phyloP scores from a whole-genome alignment of 64 coral and sea anemone genomes.

The Platygyra sinensis region DNA sequence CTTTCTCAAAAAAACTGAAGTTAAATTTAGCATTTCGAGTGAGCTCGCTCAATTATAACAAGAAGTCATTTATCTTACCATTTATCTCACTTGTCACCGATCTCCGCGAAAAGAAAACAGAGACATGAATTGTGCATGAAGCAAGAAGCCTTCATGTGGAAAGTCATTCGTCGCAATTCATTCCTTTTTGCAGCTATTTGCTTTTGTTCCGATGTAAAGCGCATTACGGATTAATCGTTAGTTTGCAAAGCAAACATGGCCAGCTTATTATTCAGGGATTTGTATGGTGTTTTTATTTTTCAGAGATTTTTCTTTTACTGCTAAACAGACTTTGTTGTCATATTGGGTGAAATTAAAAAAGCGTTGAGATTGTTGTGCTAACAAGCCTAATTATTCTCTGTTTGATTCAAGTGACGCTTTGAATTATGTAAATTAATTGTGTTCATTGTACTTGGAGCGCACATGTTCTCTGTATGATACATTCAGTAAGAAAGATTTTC shows the following conservation, averaged over 20 bases:
- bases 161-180: not conserved
- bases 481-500: not conserved
- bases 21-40: not conserved
- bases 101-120: not conserved
- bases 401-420: constrained; percentile 2
- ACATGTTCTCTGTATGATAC: not conserved
- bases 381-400: not conserved
- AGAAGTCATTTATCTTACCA: not conserved
- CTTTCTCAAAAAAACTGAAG: not conserved
- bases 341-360: not conserved
- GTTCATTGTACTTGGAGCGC: not conserved
- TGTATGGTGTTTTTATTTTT: not conserved
- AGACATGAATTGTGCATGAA: not conserved
- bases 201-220: not conserved
- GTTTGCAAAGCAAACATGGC: constrained; percentile 29
- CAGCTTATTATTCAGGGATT: not conserved
- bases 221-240: constrained; percentile 34
- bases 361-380: not conserved
- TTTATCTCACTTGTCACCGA: not conserved
- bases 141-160: not conserved
- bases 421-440: constrained; percentile 4
- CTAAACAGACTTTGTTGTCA: not conserved
- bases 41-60: not conserved
- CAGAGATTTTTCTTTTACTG: not conserved
- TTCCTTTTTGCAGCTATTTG: constrained; percentile 2